Conservation (phyloP, 2,113 vertebrate genomes). For the Bubo scandiacus region DNA sequence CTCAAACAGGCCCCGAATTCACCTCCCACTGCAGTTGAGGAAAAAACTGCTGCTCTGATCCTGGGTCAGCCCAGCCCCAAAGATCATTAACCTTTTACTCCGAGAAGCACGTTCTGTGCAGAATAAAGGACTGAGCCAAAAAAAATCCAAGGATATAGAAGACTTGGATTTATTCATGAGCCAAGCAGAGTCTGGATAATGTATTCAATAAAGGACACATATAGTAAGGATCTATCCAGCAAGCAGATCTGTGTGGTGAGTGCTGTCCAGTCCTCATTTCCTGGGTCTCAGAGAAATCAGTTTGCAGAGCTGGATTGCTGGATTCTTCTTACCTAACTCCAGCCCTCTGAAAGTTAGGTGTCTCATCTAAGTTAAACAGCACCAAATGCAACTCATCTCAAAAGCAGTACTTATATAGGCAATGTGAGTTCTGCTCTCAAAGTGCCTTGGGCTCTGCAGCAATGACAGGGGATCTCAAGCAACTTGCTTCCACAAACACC, state of each 20-base stretch:
- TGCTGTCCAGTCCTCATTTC: neutral
- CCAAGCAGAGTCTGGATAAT: neutral
- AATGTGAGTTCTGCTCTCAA: neutral
- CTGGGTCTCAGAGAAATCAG: neutral
- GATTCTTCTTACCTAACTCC: neutral
- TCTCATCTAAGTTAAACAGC: neutral
- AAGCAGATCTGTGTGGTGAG: neutral
- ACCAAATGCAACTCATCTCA: neutral
- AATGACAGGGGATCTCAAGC: neutral
- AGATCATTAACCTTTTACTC: slow-evolving; percentile 1
- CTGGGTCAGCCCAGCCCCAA: neutral
- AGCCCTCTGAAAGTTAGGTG: neutral
- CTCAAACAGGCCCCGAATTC: neutral
- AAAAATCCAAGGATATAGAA: neutral
- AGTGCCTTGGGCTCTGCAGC: neutral
- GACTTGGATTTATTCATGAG: neutral
- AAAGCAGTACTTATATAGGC: neutral
- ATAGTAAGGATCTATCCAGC: neutral
- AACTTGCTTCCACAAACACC: neutral
- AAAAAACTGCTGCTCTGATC: neutral
- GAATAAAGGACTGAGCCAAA: neutral
- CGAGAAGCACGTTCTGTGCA: neutral
- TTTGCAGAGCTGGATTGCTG: neutral
- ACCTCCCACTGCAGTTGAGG: neutral
- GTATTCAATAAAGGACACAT: neutral